Evolutionary conservation across 1,140 invertebrate species (phyloP).

Genomic region (Dinoponera quadriceps): DNA sequence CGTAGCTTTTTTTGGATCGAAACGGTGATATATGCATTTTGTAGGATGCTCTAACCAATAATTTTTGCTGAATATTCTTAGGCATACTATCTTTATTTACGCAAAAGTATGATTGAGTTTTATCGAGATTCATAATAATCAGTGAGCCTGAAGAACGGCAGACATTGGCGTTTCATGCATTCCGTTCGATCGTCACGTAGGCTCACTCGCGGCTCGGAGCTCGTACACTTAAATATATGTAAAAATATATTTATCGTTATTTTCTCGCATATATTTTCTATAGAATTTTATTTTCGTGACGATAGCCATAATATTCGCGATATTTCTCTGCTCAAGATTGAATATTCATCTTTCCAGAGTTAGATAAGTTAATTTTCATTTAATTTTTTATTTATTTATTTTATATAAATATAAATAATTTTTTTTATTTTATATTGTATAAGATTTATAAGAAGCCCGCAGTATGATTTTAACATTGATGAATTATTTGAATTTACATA

Average conservation of each 20-base stretch:
- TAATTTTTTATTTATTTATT: too few species aligned
- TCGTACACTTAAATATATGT: conserved; percentile 2
- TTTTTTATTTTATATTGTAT: too few species aligned
- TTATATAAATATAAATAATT: too few species aligned
- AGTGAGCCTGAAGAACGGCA: conserved; percentile 15
- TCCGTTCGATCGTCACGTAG: conserved; percentile 17
- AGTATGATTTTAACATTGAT: too few species aligned
- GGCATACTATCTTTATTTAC: neutral
- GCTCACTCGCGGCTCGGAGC: neutral
- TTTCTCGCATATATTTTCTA: neutral
- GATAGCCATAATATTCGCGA: neutral
- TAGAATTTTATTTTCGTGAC: neutral
- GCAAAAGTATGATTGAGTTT: neutral
- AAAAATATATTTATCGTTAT: conserved; percentile 2
- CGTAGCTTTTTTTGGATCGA: too few species aligned
- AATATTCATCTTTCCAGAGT: too few species aligned
- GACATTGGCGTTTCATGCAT: neutral
- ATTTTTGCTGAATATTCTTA: neutral
- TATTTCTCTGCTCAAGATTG: neutral
- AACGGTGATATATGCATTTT: too few species aligned
- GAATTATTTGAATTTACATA: too few species aligned
- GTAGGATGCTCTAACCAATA: too few species aligned
- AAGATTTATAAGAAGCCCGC: too few species aligned
- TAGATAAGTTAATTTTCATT: too few species aligned
- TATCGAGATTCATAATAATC: neutral